Base-by-base conservation (phyloP, 2,888 invertebrate species). In the Philonicus albiceps region DNA sequence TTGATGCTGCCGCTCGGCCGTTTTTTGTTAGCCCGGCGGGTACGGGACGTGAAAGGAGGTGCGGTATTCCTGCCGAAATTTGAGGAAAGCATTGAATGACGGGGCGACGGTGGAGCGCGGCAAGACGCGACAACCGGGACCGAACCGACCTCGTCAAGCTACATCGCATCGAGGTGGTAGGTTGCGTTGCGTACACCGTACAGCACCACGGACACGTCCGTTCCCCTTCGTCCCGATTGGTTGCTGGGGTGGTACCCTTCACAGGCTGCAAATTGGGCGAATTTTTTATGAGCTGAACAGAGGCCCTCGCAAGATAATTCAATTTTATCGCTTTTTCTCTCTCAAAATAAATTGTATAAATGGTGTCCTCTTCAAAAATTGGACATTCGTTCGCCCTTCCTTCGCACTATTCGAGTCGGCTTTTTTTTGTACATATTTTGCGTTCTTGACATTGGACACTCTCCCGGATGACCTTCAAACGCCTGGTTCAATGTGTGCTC, bases 81-180 rank as follows among this genome's bases (percentile, higher is more conserved):
- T 6, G 19, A 5, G 27, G 22, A 27, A 27, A 8, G 27, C 22
- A 27, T 7, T 8, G 22, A 64, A 16, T 11, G 30, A 55, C 64
- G 49, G 31, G 0, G n/a, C n/a, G n/a, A n/a, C n/a, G 55, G 34
- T 7, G 19, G 30, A n/a, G 27, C 8, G 4, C 31, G 55, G 1
- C 55, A 16, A 13, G 16, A 43, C 40, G 13, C 40, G 40, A 3
- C 40, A 13, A 16, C 40, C 40, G 40, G 40, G 64, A 27, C 22
- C 73, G 84, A 43, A 84, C 84, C 84, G 84, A 84, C 84, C 84
- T 84, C 84, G 84, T 16, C 84, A 84, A 84, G 72, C 19, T 43
- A 84, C 53, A 34, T 81, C 31, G 30, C 53, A 34, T 81, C 31
- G 30, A 43, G 40, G 73, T 73, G 43, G 72, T 31, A 43, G 30